These are phyloP conservation scores for Haliaeetus leucogaster DNA, from an alignment of 2,113 vertebrate genomes.

Conservation along the genomic window DNA sequence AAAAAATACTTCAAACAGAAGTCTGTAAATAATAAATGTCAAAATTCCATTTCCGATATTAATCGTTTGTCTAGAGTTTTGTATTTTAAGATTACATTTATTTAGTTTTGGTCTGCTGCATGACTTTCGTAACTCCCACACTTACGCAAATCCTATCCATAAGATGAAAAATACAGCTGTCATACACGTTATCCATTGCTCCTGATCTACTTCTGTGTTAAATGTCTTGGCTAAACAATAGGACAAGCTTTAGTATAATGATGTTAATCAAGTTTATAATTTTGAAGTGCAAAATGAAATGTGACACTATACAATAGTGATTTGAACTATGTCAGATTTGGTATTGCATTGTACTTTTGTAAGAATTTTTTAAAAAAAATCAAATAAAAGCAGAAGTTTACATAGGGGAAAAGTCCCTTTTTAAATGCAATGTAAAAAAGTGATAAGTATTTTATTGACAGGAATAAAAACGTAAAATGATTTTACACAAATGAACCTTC, in stretches of 20 bases:
- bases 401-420: not conserved
- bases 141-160: constrained; percentile 30
- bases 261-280: not conserved
- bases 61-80: not conserved
- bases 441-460: not conserved
- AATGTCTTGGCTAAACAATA: constrained; percentile 10
- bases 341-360: not conserved
- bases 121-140: constrained; percentile 2
- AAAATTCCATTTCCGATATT: constrained; percentile 22
- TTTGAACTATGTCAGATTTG: constrained; percentile 9
- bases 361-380: not conserved
- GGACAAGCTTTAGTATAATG: not conserved
- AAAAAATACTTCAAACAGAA: not conserved
- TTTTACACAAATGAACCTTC: not conserved
- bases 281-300: constrained; percentile 6
- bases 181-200: constrained; percentile 28
- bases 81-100: constrained; percentile 20
- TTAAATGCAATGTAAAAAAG: not conserved
- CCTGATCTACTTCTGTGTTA: not conserved
- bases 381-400: not conserved
- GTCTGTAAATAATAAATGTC: constrained; percentile 7
- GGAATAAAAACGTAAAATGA: not conserved
- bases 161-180: constrained; percentile 22
- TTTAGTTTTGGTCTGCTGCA: constrained; percentile 9
- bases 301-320: not conserved